Evolutionary conservation across 2,113 vertebrate species (phyloP), one percentile per base, ranked within the genome.

Genomic region (Daboia siamensis): DNA sequence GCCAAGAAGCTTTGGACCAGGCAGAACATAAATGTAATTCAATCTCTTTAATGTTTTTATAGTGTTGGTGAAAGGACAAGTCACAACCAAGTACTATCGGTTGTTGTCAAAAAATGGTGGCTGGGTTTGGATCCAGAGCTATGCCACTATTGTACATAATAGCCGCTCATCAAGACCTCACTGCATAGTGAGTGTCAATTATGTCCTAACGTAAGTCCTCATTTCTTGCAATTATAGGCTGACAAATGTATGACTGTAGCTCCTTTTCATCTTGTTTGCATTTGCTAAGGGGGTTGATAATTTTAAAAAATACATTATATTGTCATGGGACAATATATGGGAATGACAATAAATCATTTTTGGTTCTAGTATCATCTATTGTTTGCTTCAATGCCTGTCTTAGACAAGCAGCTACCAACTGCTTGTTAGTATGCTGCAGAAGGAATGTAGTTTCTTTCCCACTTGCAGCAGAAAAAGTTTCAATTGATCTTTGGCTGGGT

Each of bases 131-230:
- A 97, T 99, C 93, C 99, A 99, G 97, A 99, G 99, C 96, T 99
- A 98, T 0, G 99, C 99, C 93, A 99, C 99, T 61, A 98, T 99
- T 20, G 98, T 99, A 69, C 98, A 99, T 97, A 99, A 99, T 97
- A 99, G 98, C 96, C 99, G 98, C 61, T 99, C 99, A 0, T 99
- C 99, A 92, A 97, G 99, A 93, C 99, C 99, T 92, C 99, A 99
- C 98, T 99, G 99, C 97, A 99, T 99, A 94, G 99, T 99, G 98
- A 99, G 99, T 94, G 98, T 99, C 96, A 99, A 99, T 98, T 99
- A 99, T 95, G 99, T 99, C 92, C 98, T 99, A 95, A 99, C 98
- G 99, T 99, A 98, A 99, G 99, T 98, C 96, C 93, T 94, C 56
- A 92, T 94, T 96, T 97, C 94, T 95, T 96, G 96, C 90, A 95